Evolutionary conservation across 1,140 invertebrate genomes (phyloP).

Genomic region (Leptonema lineaticorne): DNA sequence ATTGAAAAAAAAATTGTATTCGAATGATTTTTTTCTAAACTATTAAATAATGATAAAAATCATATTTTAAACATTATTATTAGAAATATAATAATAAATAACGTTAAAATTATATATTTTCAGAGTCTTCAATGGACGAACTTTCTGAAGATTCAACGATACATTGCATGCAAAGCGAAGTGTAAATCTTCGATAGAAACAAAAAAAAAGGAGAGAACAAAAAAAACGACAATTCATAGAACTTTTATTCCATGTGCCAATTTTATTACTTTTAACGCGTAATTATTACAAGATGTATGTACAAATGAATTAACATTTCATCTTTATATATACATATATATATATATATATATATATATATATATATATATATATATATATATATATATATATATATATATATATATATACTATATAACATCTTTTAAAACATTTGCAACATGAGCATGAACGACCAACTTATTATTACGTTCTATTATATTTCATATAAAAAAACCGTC

Average conservation of each 20-base stretch:
- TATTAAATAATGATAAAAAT: too few relatives aligned
- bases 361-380: background rate
- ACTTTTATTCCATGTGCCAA: background rate
- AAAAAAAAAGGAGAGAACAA: too few relatives aligned
- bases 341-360: background rate
- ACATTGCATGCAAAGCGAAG: slow-evolving; percentile 76
- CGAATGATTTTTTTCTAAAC: background rate
- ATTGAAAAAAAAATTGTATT: background rate
- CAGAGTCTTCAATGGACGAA: slow-evolving; percentile 79
- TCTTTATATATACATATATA: too few relatives aligned
- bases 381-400: background rate
- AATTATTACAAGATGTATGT: too few relatives aligned
- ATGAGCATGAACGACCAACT: too few relatives aligned
- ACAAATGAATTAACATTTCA: too few relatives aligned
- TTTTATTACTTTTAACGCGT: background rate
- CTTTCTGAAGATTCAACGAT: slow-evolving; percentile 78
- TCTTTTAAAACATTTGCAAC: background rate
- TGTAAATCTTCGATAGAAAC: slow-evolving; percentile 52
- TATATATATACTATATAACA: background rate
- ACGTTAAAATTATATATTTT: slow-evolving; percentile 52
- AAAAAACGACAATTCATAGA: too few relatives aligned
- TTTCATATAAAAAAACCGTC: background rate
- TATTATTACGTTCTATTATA: background rate
- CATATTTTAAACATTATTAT: too few relatives aligned
- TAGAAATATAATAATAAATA: too few relatives aligned